Evolutionary conservation across 1,140 invertebrate species (phyloP).

Genomic region (Ptiloglossa arizonensis): DNA sequence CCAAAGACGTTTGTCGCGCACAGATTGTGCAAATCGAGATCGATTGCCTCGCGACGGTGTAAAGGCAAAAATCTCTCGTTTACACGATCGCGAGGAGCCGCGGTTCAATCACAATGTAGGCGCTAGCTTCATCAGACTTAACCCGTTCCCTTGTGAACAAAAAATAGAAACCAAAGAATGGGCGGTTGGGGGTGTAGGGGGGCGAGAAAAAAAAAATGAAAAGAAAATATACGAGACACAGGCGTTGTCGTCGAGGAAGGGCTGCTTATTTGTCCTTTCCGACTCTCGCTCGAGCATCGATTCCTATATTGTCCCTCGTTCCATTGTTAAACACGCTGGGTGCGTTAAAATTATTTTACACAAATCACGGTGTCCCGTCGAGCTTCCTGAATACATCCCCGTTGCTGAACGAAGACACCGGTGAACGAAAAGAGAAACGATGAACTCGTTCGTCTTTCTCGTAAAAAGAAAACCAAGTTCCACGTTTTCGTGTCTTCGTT

Average conservation of each 20-base stretch:
- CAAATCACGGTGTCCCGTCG: no score
- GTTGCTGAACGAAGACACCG: no score
- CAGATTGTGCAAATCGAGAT: background rate
- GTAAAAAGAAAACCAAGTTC: no score
- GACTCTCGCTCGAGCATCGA: constrained; percentile 53
- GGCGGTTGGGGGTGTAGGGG: no score
- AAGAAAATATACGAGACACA: constrained; percentile 45
- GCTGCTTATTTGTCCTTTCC: constrained; percentile 25
- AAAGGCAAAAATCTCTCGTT: no score
- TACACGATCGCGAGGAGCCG: constrained; percentile 8
- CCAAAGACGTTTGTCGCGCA: background rate
- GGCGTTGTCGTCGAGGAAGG: constrained; percentile 21
- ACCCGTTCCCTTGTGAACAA: constrained; percentile 21
- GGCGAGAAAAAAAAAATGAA: constrained; percentile 25
- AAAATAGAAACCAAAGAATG: background rate
- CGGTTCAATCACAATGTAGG: constrained; percentile 35
- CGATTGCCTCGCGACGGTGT: background rate
- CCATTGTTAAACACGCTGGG: background rate
- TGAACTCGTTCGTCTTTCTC: no score
- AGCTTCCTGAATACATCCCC: no score
- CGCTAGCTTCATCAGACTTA: constrained; percentile 51
- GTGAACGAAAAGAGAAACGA: no score
- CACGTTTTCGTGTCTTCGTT: no score
- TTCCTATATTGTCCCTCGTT: constrained; percentile 4
- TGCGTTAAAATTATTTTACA: no score